A percentile compares a stretch with the other conserved stretches of the same genome.
phyloP scores from a whole-genome alignment of 2,113 vertebrate species.

The Periophthalmus modestus region DNA sequence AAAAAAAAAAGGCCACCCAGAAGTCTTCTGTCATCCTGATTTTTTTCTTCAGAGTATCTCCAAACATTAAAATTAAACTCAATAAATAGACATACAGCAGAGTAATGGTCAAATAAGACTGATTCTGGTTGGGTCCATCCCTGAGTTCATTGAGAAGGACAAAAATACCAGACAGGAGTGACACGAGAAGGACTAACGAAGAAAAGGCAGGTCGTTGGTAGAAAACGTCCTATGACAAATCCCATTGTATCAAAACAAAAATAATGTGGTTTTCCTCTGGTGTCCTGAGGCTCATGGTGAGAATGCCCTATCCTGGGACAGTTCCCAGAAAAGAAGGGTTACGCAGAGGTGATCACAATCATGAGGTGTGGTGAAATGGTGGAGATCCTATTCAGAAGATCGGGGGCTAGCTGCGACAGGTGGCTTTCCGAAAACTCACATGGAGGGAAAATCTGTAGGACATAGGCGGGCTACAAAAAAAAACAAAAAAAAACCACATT shows the following conservation, averaged over 20 bases:
- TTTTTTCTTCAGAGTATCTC: constrained; percentile 66
- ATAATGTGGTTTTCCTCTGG: constrained; percentile 54
- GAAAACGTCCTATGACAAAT: constrained; percentile 56
- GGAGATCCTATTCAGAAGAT: constrained; percentile 96
- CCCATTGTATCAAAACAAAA: constrained; percentile 49
- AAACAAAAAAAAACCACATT: background rate
- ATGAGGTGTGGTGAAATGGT: constrained; percentile 98
- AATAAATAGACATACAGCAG: constrained; percentile 83
- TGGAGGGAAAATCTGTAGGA: constrained; percentile 98
- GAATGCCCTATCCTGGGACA: constrained; percentile 31
- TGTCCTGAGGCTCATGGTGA: constrained; percentile 67
- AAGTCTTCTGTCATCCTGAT: constrained; percentile 61
- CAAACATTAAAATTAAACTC: constrained; percentile 66
- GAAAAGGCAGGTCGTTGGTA: constrained; percentile 38
- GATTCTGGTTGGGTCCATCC: constrained; percentile 75
- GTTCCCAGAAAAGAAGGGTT: constrained; percentile 62
- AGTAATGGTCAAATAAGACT: constrained; percentile 76
- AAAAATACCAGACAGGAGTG: constrained; percentile 68
- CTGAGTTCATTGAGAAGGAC: constrained; percentile 71
- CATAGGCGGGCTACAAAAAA: constrained; percentile 87
- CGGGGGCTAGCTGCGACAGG: constrained; percentile 92
- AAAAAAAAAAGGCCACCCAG: constrained; percentile 62
- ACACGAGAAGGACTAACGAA: constrained; percentile 38
- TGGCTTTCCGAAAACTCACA: constrained; percentile 98
- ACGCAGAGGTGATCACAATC: constrained; percentile 98